These are phyloP conservation scores for Brachynemurus nebulosus DNA, from an alignment of 2,888 invertebrate genomes.

Conservation along the genomic window DNA sequence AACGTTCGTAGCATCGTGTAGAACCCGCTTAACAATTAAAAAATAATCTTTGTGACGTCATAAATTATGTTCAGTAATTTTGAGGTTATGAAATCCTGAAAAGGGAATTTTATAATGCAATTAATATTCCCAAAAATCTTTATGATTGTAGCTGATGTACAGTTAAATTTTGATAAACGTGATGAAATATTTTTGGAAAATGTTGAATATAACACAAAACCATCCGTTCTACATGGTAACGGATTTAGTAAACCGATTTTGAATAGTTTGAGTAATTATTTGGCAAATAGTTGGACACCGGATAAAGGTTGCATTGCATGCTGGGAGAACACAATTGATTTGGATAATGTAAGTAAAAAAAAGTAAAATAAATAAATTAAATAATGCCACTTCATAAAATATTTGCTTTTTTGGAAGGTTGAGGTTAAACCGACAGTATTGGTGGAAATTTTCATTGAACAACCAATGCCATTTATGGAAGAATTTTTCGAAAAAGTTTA, in stretches of 20 bases:
- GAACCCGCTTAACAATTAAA: too few species aligned
- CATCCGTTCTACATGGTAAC: conserved; percentile 87
- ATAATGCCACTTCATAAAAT: too few species aligned
- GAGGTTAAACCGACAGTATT: conserved; percentile 45
- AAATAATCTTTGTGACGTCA: too few species aligned
- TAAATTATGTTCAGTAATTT: too few species aligned
- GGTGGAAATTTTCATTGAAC: conserved; percentile 67
- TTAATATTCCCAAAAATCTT: too few species aligned
- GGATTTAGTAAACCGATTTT: conserved; percentile 73
- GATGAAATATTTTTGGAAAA: conserved; percentile 64
- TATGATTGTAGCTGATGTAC: conserved; percentile 66
- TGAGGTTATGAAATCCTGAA: too few species aligned
- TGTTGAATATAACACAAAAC: conserved; percentile 62
- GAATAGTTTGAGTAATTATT: conserved; percentile 81
- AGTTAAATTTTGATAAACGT: conserved; percentile 54
- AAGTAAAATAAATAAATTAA: too few species aligned
- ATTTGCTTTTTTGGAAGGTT: too few species aligned
- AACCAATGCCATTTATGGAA: conserved; percentile 82
- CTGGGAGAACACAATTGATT: conserved; percentile 42
- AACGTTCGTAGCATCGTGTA: too few species aligned
- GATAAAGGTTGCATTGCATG: conserved; percentile 61
- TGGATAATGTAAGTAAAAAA: conserved; percentile 27
- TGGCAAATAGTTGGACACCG: conserved; percentile 71
- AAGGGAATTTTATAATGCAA: too few species aligned
- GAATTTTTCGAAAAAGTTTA: conserved; percentile 66